Evolutionary conservation across 2,888 invertebrate species (phyloP).

Genomic region (Danaus chrysippus): DNA sequence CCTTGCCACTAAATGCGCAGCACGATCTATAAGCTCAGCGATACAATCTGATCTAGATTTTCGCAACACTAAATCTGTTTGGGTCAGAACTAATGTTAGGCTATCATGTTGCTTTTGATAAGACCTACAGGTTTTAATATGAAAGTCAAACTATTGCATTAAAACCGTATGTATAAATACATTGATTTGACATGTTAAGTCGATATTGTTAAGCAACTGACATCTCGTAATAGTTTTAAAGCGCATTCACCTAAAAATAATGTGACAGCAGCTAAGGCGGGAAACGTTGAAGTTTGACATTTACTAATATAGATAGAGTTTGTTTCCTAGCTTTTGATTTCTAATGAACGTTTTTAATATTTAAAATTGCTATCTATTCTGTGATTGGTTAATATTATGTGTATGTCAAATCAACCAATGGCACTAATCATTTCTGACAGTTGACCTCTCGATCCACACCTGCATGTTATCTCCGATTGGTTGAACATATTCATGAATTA

Average conservation of each 20-base stretch:
- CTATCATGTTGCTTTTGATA: slow-evolving; percentile 1
- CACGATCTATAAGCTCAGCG: slow-evolving; percentile 33
- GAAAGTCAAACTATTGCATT: slow-evolving; percentile 1
- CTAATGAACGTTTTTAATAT: background rate
- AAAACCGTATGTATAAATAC: background rate
- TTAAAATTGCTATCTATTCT: background rate
- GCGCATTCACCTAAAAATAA: background rate
- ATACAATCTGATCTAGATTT: slow-evolving; percentile 44
- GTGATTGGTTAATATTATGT: slow-evolving; percentile 2
- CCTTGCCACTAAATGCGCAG: slow-evolving; percentile 38
- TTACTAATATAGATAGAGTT: background rate
- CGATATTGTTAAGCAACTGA: background rate
- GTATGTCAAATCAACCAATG: slow-evolving; percentile 5
- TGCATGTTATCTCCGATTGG: slow-evolving; percentile 5
- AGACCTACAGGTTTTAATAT: background rate
- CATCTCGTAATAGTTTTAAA: background rate
- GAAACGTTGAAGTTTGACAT: background rate
- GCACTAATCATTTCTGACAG: slow-evolving; percentile 4
- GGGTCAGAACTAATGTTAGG: slow-evolving; percentile 5
- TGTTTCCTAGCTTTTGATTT: too few relatives aligned
- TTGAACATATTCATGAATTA: slow-evolving; percentile 3
- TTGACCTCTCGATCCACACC: slow-evolving; percentile 6
- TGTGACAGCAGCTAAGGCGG: background rate
- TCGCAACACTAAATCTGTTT: slow-evolving; percentile 25
- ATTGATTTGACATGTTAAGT: background rate